Evolutionary conservation across 2,888 invertebrate species (phyloP), one percentile per base, ranked within the genome.

Genomic region (Elysia crispata): DNA sequence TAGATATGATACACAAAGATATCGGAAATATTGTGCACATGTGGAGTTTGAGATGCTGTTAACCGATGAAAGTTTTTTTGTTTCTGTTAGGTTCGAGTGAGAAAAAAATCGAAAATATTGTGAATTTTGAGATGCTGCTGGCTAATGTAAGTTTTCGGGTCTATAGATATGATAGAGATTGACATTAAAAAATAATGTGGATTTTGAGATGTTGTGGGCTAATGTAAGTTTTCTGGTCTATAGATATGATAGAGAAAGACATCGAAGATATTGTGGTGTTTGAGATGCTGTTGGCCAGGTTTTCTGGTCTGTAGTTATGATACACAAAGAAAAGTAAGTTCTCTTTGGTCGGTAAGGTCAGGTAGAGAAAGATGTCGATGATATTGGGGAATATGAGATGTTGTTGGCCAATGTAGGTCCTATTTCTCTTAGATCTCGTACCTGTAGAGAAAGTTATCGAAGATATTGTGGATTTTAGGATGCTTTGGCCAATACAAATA

Each of bases 131-230:
- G 92, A 97, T 96, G 0, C 94, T 94, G 87, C 92, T 98, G 82
- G 98, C 98, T 94, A 0, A 93, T 97, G 11, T 92, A 98, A 60
- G 97, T 98, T 8, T 97, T 96, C 0, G 95, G 95, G 85, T 97
- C 96, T 0, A 94, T 94, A 82, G 90, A 92, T 0, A 92, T 92
- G 30, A 95, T 96, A 0, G 94, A 94, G 82, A 54, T 15, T 15
- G 97, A 98, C 86, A 94, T 98, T 54, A n/a, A 94, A 93, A 77
- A 95, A 94, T 70, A 94, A 97, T 0, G 95, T 98, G 54, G 95
- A 95, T 50, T 97, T 98, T 88, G 98, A 98, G 92, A 97, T 96
- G 0, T 94, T 94, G 87, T 92, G 98, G 82, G 98, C 98, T 0
- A 95, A 98, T 91, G 98, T 98, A 94, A 95, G 95, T 83, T 41